These are phyloP conservation scores for Huso huso DNA, from an alignment of 2,797 vertebrate genomes.

Conservation along the genomic window DNA sequence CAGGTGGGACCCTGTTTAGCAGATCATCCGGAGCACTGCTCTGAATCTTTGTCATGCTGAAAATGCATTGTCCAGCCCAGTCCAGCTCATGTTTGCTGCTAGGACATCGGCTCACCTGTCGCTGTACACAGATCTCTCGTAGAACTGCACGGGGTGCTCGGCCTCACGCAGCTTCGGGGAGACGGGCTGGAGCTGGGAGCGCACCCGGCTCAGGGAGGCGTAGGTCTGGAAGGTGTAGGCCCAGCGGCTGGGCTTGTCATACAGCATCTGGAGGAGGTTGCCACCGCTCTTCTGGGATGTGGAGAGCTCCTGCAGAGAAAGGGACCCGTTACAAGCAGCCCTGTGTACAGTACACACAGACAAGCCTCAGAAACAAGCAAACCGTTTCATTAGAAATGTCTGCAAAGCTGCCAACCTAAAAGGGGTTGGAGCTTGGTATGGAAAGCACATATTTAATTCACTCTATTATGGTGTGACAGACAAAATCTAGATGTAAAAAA, in stretches of 20 bases:
- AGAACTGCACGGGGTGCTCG: constrained; percentile 76
- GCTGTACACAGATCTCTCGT: constrained; percentile 75
- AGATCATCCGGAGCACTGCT: no score
- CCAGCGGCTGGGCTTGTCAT: constrained; percentile 71
- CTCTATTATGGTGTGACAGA: no score
- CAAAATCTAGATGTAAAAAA: no score
- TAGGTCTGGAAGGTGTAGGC: constrained; percentile 80
- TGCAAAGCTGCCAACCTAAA: no score
- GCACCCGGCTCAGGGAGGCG: constrained; percentile 66
- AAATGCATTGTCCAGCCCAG: no score
- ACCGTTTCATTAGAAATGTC: no score
- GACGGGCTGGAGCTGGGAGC: constrained; percentile 59
- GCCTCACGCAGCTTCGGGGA: constrained; percentile 64
- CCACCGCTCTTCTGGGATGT: constrained; percentile 78
- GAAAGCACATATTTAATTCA: no score
- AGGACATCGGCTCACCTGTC: constrained; percentile 55
- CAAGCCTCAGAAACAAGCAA: no score
- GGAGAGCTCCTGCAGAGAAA: constrained; percentile 58
- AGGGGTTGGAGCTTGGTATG: no score
- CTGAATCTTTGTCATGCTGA: no score
- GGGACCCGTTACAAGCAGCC: not conserved
- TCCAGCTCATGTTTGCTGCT: not conserved
- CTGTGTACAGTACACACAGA: not conserved
- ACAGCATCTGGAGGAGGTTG: constrained; percentile 79
- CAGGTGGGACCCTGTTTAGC: no score